Base-by-base conservation (phyloP, 92 coral and sea anemone genomes). In the Montipora capitata region DNA sequence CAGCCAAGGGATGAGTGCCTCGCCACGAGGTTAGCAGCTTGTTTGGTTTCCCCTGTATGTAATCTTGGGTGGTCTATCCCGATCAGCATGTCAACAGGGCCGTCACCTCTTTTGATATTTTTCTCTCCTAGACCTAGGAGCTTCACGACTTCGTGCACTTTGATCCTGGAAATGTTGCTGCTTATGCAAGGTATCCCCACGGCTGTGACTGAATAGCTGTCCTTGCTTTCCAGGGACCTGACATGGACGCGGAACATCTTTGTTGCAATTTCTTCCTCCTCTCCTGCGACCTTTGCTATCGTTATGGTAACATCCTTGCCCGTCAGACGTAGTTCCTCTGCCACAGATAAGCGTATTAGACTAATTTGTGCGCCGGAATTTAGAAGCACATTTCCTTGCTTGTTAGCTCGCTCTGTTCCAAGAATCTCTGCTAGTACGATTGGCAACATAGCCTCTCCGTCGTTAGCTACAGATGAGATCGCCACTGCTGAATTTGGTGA, bases 221-320 rank as follows among this genome's bases (percentile, higher is more conserved):
- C n/a, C 49, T 44, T 44, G 49, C 49, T 66, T 17, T 66, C 27
- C 71, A 66, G 40, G 44, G 71, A 20, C 6, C 74, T 48, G 58
- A 74, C 81, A 80, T n/a, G n/a, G n/a, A n/a, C n/a, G n/a, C n/a
- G n/a, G n/a, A n/a, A n/a, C n/a, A n/a, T n/a, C n/a, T n/a, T n/a
- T n/a, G n/a, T n/a, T n/a, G n/a, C n/a, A n/a, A n/a, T n/a, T n/a
- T n/a, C n/a, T n/a, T n/a, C n/a, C 20, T 90, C 94, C 16, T 93
- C 96, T 12, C 94, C 96, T 10, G 93, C 94, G 44, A 94, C 92
- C 87, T 94, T 94, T 8, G 89, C 82, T 11, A 94, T 78, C 3
- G 88, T 90, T 42, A 94, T 84, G 15, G 91, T 52, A 2, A 76
- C 79, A 7, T 78, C 74, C 59, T 79, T 82, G 2, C 92, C 94